Evolutionary conservation across 1,140 invertebrate genomes (phyloP).

Genomic region (Apis dorsata): DNA sequence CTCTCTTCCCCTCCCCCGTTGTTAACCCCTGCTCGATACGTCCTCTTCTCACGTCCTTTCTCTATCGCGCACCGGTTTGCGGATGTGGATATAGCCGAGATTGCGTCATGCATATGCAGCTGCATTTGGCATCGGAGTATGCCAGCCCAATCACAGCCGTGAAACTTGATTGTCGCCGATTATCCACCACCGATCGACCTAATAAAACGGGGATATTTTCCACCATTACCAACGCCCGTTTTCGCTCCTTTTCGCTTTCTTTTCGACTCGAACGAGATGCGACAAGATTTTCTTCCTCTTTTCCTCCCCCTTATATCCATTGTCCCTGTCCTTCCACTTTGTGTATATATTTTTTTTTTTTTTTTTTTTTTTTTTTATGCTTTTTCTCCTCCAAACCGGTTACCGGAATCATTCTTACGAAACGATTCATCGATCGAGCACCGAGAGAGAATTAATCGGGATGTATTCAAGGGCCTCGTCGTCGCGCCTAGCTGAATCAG

Average conservation of each 20-base stretch:
- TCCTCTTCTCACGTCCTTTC: slow-evolving; percentile 22
- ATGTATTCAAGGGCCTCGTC: slow-evolving; percentile 68
- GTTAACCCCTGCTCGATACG: not conserved
- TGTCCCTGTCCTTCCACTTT: too few relatives aligned
- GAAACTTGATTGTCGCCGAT: slow-evolving; percentile 79
- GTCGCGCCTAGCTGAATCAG: slow-evolving; percentile 71
- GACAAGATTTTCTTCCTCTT: too few relatives aligned
- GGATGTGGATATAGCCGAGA: slow-evolving; percentile 75
- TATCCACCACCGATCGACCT: slow-evolving; percentile 72
- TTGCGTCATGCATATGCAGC: slow-evolving; percentile 79
- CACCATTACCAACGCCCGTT: slow-evolving; percentile 36
- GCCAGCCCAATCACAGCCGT: slow-evolving; percentile 72
- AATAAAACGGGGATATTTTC: slow-evolving; percentile 75
- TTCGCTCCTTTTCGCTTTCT: too few relatives aligned
- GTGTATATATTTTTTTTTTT: too few relatives aligned
- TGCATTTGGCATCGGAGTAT: slow-evolving; percentile 73
- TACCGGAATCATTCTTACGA: too few relatives aligned
- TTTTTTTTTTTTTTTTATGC: too few relatives aligned
- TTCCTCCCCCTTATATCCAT: too few relatives aligned
- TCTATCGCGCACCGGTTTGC: slow-evolving; percentile 40
- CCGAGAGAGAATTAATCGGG: not conserved
- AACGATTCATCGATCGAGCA: not conserved
- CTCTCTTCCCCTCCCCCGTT: not conserved
- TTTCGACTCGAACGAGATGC: not conserved
- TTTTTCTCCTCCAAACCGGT: too few relatives aligned